Evolutionary conservation across 2,113 vertebrate genomes (phyloP), one percentile per base, ranked within the genome.

Genomic region (Amblyornis subalaris): DNA sequence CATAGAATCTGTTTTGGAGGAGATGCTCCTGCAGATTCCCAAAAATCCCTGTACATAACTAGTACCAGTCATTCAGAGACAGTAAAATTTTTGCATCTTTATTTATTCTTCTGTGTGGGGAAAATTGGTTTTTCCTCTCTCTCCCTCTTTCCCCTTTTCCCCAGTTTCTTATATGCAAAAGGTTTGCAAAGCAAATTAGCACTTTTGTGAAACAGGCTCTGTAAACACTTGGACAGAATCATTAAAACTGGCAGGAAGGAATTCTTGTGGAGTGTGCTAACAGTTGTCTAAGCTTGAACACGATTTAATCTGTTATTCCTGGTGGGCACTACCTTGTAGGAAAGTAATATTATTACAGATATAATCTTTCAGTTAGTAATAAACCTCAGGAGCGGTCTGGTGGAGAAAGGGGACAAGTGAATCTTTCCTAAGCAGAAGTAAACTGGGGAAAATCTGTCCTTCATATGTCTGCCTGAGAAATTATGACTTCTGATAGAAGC

Each of bases 321-420:
- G 76, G 86, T 96, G 86, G 61, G 88, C 48, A 50, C 80, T 92
- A 60, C 55, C 65, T 93, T 92, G 72, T 87, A 75, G 83, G 87
- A 93, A 93, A 95, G 92, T 51, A 78, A 78, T 85, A 66, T 90
- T 85, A 65, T 91, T 93, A 58, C n/a, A 85, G 82, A 93, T 95
- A 76, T 4, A 86, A 90, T 95, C 75, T 93, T 92, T 53, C 6
- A 9, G 79, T 77, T 86, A 64, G 86, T 64, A 71, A 88, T 84
- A 95, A 92, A 87, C 35, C 69, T 77, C 65, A 55, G 85, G 58
- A 93, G 79, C 45, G 54, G 67, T 58, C 78, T 79, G 60, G n/a
- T 15, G 4, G 60, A 72, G 78, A 76, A 91, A 53, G 26, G 33
- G 67, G 50, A 88, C 60, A 86, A 90, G 11, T 9, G 38, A 73